These are phyloP conservation scores for Vulpes ferrilata DNA, from an alignment of 2,113 vertebrate genomes.

Conservation along the genomic window DNA sequence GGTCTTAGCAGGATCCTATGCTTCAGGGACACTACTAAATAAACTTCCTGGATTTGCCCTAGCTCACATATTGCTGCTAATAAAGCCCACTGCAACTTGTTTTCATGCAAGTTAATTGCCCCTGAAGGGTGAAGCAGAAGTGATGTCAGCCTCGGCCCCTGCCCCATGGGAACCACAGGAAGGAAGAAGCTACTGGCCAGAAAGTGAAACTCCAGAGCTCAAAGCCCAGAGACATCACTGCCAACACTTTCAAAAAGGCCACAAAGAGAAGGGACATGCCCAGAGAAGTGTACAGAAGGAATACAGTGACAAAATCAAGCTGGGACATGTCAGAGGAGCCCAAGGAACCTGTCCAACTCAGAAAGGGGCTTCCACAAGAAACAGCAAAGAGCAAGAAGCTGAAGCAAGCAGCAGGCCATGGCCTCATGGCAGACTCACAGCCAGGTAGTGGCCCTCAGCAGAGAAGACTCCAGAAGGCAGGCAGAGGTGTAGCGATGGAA, in stretches of 20 bases:
- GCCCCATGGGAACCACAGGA: background rate
- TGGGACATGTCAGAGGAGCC: background rate
- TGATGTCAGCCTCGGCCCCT: background rate
- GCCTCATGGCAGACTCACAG: background rate
- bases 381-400: background rate
- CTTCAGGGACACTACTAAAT: background rate
- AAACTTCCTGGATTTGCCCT: background rate
- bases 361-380: background rate
- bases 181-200: background rate
- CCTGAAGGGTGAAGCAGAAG: background rate
- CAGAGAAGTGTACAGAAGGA: background rate
- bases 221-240: background rate
- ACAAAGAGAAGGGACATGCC: no score
- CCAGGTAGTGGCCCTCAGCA: background rate
- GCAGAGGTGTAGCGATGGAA: background rate
- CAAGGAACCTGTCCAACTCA: background rate
- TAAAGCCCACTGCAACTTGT: constrained; percentile 50
- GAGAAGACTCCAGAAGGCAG: background rate
- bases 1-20: background rate
- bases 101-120: constrained; percentile 22
- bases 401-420: background rate
- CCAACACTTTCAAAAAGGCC: background rate
- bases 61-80: background rate
- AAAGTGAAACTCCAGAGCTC: background rate
- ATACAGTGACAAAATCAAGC: background rate